These are phyloP conservation scores for Idaea biselata DNA, from an alignment of 2,888 invertebrate species.

Conservation along the genomic window DNA sequence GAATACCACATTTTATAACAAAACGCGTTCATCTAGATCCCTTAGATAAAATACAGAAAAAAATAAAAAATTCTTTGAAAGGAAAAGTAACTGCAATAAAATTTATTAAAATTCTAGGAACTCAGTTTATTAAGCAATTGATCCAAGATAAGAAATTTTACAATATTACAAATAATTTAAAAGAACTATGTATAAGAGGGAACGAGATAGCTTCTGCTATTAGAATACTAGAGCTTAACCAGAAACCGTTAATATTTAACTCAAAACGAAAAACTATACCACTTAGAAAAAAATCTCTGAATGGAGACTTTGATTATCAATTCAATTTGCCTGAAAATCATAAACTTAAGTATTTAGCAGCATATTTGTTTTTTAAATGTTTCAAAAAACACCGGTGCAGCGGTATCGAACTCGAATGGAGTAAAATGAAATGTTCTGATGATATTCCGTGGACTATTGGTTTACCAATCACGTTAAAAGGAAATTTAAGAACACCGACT, in stretches of 20 bases:
- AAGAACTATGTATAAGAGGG: not conserved
- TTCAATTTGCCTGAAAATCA: slow-evolving; percentile 5
- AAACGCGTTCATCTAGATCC: not conserved
- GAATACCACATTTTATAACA: not conserved
- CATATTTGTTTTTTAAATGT: slow-evolving; percentile 6
- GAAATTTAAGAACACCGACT: not conserved
- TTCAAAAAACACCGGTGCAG: slow-evolving; percentile 4
- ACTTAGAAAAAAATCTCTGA: not conserved
- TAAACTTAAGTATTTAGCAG: not conserved
- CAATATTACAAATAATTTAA: not conserved
- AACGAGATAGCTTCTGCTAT: not conserved
- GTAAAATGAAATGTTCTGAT: not conserved
- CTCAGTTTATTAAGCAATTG: not conserved
- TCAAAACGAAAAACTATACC: not conserved
- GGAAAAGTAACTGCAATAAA: not conserved
- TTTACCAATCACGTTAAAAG: not conserved
- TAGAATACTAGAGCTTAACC: not conserved
- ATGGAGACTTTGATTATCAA: slow-evolving; percentile 4
- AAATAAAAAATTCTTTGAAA: not conserved
- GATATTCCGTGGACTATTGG: not conserved
- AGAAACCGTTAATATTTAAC: not conserved
- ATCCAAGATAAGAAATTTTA: not conserved
- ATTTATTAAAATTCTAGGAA: not conserved
- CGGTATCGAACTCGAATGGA: slow-evolving; percentile 1
- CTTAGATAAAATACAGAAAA: not conserved